Percentiles rank a stretch among this genome's conserved stretches.
phyloP scores from a whole-genome alignment of 2,888 invertebrate genomes.

The Seira sanloemensis region DNA sequence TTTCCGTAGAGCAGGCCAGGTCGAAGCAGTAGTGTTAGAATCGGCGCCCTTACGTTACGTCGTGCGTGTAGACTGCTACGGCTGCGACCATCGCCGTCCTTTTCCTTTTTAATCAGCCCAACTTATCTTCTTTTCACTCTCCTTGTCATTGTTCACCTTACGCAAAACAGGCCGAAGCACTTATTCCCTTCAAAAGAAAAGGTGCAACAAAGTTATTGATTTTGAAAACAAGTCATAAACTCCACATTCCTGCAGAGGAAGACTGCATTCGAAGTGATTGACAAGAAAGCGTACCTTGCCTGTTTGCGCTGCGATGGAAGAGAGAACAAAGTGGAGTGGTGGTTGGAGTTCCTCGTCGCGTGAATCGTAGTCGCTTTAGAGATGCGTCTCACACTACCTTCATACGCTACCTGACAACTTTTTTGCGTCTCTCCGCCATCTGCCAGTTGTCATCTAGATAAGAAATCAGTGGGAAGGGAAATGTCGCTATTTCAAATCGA shows the following conservation, averaged over 20 bases:
- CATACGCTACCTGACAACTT: no score
- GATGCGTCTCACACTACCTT: no score
- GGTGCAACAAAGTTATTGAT: not conserved
- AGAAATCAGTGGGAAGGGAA: not conserved
- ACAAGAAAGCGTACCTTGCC: not conserved
- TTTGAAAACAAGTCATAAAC: not conserved
- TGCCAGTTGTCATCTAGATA: not conserved
- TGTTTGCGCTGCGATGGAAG: not conserved
- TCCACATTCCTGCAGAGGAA: no score
- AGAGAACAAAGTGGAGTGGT: not conserved
- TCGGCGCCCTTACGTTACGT: conserved; percentile 53
- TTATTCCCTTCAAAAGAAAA: not conserved
- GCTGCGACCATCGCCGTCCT: not conserved
- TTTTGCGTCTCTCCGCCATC: no score
- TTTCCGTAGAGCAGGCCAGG: conserved; percentile 38
- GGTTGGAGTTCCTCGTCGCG: not conserved
- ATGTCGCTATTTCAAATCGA: conserved; percentile 3
- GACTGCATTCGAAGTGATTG: no score
- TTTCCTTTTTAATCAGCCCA: not conserved
- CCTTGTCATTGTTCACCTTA: conserved; percentile 17
- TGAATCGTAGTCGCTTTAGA: no score
- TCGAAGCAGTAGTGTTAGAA: conserved; percentile 49
- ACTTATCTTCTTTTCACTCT: no score
- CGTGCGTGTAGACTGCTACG: conserved; percentile 15
- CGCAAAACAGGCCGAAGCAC: not conserved